phyloP scores from a whole-genome alignment of 2,113 vertebrate genomes.

The Pardalotus punctatus region DNA sequence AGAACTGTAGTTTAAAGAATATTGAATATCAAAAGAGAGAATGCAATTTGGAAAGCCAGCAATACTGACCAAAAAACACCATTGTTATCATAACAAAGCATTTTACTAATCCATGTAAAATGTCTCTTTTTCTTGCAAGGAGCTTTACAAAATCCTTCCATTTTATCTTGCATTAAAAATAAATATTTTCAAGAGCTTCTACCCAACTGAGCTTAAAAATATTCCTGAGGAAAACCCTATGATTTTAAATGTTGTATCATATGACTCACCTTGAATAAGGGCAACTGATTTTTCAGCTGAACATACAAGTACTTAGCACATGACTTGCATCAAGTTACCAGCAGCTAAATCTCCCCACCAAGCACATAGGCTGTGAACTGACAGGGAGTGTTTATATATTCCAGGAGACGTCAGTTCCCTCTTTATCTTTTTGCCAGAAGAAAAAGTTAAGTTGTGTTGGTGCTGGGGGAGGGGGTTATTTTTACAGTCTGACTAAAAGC shows the following conservation, averaged over 20 bases:
- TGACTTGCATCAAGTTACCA: constrained; percentile 32
- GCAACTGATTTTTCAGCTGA: constrained; percentile 27
- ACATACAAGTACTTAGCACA: constrained; percentile 17
- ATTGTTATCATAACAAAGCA: neutral
- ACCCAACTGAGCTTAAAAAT: neutral
- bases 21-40: neutral
- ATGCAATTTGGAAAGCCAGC: neutral
- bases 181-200: neutral
- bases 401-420: constrained; percentile 51
- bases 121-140: neutral
- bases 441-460: neutral
- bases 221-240: neutral
- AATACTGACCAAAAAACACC: neutral
- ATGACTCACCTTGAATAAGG: constrained; percentile 68
- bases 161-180: neutral
- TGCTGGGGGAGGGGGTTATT: constrained; percentile 41
- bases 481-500: constrained; percentile 60
- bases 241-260: neutral
- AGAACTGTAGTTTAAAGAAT: neutral
- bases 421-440: constrained; percentile 46
- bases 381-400: constrained; percentile 64
- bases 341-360: constrained; percentile 23
- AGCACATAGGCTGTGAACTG: constrained; percentile 17
- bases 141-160: neutral
- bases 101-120: neutral